Evolutionary conservation across 2,113 vertebrate genomes (phyloP).

Genomic region (Neolamprologus cancellatus): DNA sequence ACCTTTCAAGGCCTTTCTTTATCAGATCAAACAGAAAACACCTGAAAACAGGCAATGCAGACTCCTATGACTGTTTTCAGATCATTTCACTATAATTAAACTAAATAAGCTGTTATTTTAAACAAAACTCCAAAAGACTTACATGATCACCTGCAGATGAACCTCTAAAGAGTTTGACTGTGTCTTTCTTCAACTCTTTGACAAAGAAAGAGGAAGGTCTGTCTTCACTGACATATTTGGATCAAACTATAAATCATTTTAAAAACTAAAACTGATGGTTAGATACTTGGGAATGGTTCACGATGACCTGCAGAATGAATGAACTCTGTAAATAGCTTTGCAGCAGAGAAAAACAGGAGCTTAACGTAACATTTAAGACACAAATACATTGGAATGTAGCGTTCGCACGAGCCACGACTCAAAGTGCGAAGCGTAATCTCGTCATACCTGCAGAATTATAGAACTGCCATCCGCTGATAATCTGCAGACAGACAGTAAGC

Average conservation of each 20-base stretch:
- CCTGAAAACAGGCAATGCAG: accelerated
- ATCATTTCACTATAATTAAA: accelerated
- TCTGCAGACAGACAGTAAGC: background rate
- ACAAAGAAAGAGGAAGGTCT: background rate
- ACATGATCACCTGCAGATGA: background rate
- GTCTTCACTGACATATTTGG: background rate
- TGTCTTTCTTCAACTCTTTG: background rate
- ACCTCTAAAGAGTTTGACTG: background rate
- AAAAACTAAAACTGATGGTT: background rate
- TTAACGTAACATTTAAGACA: background rate
- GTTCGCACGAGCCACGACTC: background rate
- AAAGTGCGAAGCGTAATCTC: background rate
- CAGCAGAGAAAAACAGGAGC: background rate
- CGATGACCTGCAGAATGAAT: background rate
- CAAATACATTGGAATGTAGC: background rate
- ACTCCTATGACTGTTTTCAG: background rate
- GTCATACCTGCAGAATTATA: conserved; percentile 8
- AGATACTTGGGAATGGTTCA: background rate
- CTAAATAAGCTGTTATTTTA: background rate
- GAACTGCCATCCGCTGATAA: background rate
- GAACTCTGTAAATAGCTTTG: background rate
- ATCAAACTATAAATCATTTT: background rate
- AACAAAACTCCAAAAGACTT: background rate
- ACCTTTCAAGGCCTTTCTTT: background rate
- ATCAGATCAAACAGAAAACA: background rate